Conservation (phyloP, 2,888 invertebrate genomes). For the Tachina fera region DNA sequence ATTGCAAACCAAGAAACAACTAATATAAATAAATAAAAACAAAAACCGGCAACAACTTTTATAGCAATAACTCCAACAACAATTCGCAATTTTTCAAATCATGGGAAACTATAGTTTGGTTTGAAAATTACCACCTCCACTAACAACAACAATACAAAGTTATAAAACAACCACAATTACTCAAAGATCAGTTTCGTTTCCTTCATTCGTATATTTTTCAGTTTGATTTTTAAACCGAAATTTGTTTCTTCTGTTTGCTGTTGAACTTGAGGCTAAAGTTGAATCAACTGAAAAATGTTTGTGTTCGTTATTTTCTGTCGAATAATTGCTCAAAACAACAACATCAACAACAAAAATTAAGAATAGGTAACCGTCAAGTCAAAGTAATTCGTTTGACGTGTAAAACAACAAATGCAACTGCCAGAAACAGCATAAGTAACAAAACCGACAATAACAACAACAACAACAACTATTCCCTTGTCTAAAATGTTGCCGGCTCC, state of each 20-base stretch:
- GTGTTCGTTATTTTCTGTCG: slow-evolving; percentile 78
- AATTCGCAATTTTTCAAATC: slow-evolving; percentile 67
- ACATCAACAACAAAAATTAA: not conserved
- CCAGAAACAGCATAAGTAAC: slow-evolving; percentile 41
- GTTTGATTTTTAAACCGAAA: slow-evolving; percentile 66
- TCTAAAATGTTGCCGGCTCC: slow-evolving; percentile 38
- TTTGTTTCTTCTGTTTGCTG: slow-evolving; percentile 52
- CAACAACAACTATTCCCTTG: slow-evolving; percentile 33
- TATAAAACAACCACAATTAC: slow-evolving; percentile 50
- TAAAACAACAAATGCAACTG: slow-evolving; percentile 58
- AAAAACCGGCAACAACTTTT: not conserved
- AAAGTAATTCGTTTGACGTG: slow-evolving; percentile 71
- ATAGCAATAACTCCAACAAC: slow-evolving; percentile 21
- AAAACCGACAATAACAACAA: slow-evolving; percentile 30
- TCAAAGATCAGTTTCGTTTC: slow-evolving; percentile 55
- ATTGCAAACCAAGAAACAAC: slow-evolving; percentile 38
- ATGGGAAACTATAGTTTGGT: slow-evolving; percentile 64
- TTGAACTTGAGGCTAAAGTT: slow-evolving; percentile 83
- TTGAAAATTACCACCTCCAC: slow-evolving; percentile 50
- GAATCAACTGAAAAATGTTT: slow-evolving; percentile 74
- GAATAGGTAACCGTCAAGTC: slow-evolving; percentile 61
- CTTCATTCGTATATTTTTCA: slow-evolving; percentile 51
- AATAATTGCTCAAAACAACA: slow-evolving; percentile 79
- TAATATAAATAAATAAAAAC: slow-evolving; percentile 28
- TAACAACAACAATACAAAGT: slow-evolving; percentile 27